Evolutionary conservation across 1,140 invertebrate species (phyloP), one percentile per base, ranked within the genome.

Genomic region (Ostrea edulis): DNA sequence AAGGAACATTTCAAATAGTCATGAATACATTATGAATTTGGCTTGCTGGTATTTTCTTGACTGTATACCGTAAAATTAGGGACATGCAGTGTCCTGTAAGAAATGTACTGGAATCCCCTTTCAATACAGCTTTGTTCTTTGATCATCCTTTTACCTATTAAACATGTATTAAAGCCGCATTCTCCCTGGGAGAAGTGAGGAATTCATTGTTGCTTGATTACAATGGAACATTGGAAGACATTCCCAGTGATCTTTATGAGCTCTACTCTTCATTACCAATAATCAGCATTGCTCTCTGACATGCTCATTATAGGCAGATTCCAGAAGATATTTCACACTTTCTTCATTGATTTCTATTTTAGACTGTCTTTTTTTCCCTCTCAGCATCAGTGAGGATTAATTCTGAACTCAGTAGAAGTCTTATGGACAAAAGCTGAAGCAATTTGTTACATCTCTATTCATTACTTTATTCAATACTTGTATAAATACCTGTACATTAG

Each of bases 281-380:
- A 17, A 77, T 77, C 22, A 14, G 14, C 68, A 12, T 29, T 25
- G 11, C 29, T 35, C 12, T 29, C 68, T 29, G 11, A 35, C 68
- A 29, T 5, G 0, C 25, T 77, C 68, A 77, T 77, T 77, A n/a
- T n/a, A 77, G 68, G 25, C 68, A 29, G 9, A 11, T 77, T 77
- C 25, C 25, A 35, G 11, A n/a, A 77, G 68, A 77, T 29, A 17
- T 77, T 77, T 77, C 9, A 77, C 25, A 25, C 68, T 25, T 77
- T 77, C 68, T 12, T 35, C 68, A 77, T 77, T 77, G 68, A 77
- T 77, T 77, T 77, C 25, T 25, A 77, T 77, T 25, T 14, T 29
- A 11, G 9, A 9, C 25, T 35, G 68, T 77, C 58, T 62, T 77
- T 25, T 77, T 77, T n/a, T n/a, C n/a, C 55, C 55, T 77, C 68